Conservation (phyloP, 2,888 invertebrate species). For the Drosophila kanekoi region DNA sequence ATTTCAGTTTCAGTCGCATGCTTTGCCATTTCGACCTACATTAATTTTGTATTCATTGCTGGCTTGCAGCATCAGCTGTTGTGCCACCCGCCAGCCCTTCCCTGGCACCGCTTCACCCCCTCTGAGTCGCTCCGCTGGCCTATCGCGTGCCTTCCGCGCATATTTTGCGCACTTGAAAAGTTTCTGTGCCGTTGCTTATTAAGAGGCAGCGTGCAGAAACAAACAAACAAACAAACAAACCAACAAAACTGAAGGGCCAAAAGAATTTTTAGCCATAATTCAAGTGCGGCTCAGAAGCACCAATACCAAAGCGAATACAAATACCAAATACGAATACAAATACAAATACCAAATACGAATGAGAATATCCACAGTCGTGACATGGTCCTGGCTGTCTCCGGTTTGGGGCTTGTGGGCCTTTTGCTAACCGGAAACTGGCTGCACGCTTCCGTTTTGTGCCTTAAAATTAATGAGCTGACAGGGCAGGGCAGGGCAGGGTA, state of each 20-base stretch:
- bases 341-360: constrained; percentile 20
- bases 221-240: constrained; percentile 33
- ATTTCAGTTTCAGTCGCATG: constrained; percentile 74
- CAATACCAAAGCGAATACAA: constrained; percentile 20
- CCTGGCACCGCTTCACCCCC: background rate
- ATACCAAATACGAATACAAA: constrained; percentile 21
- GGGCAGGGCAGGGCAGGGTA: constrained; percentile 8
- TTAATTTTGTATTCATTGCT: constrained; percentile 76
- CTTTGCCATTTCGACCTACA: constrained; percentile 77
- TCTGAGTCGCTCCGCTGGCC: background rate
- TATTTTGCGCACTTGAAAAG: constrained; percentile 76
- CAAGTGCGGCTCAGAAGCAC: constrained; percentile 65
- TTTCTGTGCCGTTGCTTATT: constrained; percentile 68
- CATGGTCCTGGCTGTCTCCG: constrained; percentile 65
- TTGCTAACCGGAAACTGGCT: constrained; percentile 78
- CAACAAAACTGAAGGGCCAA: constrained; percentile 36
- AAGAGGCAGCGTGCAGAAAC: constrained; percentile 60
- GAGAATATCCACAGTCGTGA: constrained; percentile 56
- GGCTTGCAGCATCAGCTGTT: constrained; percentile 71
- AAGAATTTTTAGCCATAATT: constrained; percentile 69
- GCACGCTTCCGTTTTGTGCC: constrained; percentile 82
- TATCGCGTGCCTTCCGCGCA: constrained; percentile 68
- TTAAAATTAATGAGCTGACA: constrained; percentile 78
- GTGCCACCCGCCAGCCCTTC: constrained; percentile 1
- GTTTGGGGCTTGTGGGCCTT: constrained; percentile 39